Conservation (phyloP, 30 jellyfish, hydroid and myxozoan species). For the Mastigias papua region DNA sequence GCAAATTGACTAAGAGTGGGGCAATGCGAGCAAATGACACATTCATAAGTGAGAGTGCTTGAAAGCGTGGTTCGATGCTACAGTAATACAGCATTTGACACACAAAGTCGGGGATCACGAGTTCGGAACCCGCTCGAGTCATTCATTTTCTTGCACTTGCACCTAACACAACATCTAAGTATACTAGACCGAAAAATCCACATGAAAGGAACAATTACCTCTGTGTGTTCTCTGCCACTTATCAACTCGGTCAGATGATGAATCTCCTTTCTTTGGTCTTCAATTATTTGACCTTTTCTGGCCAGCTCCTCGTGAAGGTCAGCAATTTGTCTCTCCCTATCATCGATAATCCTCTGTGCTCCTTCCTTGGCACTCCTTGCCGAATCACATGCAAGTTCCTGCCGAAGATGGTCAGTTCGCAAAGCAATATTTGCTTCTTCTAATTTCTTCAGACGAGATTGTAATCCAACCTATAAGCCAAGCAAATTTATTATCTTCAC, state of each 20-base stretch:
- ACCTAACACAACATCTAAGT: too few species aligned
- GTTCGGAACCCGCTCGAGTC: too few species aligned
- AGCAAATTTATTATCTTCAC: background rate
- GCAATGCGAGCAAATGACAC: too few species aligned
- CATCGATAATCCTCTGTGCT: conserved; percentile 66
- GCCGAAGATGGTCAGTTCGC: conserved; percentile 70
- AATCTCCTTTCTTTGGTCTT: conserved; percentile 67
- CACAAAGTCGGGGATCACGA: too few species aligned
- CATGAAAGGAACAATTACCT: conserved; percentile 33
- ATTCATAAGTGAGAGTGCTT: too few species aligned
- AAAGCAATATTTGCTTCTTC: conserved; percentile 68
- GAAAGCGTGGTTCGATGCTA: too few species aligned
- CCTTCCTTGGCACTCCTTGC: conserved; percentile 67
- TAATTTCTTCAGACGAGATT: conserved; percentile 61
- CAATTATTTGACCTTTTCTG: conserved; percentile 76
- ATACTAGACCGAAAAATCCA: too few species aligned
- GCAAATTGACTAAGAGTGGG: too few species aligned
- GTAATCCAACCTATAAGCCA: conserved; percentile 68
- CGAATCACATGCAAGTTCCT: conserved; percentile 73
- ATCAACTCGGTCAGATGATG: conserved; percentile 62
- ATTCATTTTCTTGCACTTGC: too few species aligned
- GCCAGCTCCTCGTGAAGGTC: conserved; percentile 83
- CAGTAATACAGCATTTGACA: too few species aligned
- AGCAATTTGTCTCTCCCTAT: conserved; percentile 62
- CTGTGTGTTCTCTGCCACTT: conserved; percentile 71